phyloP scores from a whole-genome alignment of 2,888 invertebrate genomes.

The Melanostoma scalare region DNA sequence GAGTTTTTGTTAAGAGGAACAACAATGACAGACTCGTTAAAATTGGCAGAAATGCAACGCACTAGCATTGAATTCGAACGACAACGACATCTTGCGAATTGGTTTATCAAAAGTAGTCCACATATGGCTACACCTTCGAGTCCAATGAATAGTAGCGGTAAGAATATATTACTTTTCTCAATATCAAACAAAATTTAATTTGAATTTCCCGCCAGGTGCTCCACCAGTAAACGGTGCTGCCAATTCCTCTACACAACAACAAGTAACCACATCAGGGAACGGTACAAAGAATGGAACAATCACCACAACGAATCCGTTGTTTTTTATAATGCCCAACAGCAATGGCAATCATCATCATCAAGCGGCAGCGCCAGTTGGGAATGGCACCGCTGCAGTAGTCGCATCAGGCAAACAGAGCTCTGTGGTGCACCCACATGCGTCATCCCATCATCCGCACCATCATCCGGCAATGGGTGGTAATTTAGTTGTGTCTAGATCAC shows the following conservation, averaged over 20 bases:
- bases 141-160: slow-evolving; percentile 73
- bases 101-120: slow-evolving; percentile 82
- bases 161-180: not conserved
- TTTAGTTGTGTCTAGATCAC: slow-evolving; percentile 75
- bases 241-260: slow-evolving; percentile 69
- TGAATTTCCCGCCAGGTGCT: slow-evolving; percentile 28
- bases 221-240: slow-evolving; percentile 69
- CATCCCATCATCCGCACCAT: slow-evolving; percentile 72
- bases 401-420: slow-evolving; percentile 52
- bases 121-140: slow-evolving; percentile 81
- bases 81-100: slow-evolving; percentile 82
- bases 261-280: slow-evolving; percentile 74
- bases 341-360: slow-evolving; percentile 74
- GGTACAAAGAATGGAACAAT: slow-evolving; percentile 76
- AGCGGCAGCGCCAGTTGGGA: slow-evolving; percentile 34
- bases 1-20: slow-evolving; percentile 57
- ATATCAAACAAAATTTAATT: not conserved
- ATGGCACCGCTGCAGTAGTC: slow-evolving; percentile 25
- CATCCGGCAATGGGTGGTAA: slow-evolving; percentile 74
- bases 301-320: slow-evolving; percentile 76
- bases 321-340: slow-evolving; percentile 77
- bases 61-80: slow-evolving; percentile 82
- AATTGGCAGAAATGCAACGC: slow-evolving; percentile 82
- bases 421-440: slow-evolving; percentile 48
- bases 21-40: slow-evolving; percentile 79